A percentile compares a stretch with the other conserved stretches of the same genome.
Conservation (phyloP, 2,797 vertebrate genomes). For the Rhynchotus rufescens region DNA sequence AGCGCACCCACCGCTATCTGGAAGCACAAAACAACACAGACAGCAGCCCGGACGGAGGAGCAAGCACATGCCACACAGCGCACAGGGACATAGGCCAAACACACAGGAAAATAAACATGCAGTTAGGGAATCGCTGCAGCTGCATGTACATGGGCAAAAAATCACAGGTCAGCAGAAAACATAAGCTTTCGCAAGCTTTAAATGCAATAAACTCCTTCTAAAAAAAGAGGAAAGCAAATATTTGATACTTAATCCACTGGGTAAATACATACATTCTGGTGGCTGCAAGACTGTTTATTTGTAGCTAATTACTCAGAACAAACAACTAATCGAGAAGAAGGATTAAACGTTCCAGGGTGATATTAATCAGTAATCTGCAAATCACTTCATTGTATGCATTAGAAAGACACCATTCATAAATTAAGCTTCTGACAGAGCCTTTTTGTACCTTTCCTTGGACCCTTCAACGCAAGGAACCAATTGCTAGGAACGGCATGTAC, state of each 20-base stretch:
- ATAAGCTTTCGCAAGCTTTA: conserved; percentile 8
- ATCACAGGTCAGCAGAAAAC: conserved; percentile 27
- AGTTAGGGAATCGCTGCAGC: conserved; percentile 39
- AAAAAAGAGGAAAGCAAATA: conserved; percentile 21
- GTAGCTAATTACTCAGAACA: conserved; percentile 19
- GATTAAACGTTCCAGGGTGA: conserved; percentile 37
- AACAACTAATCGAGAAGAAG: conserved; percentile 30
- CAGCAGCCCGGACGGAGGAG: conserved; percentile 78
- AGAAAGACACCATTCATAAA: conserved; percentile 38
- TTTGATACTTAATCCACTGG: not conserved
- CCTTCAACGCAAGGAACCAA: not conserved
- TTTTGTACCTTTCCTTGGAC: not conserved
- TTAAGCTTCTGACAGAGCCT: not conserved
- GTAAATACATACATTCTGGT: conserved; percentile 1
- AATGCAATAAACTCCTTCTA: conserved; percentile 17
- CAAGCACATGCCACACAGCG: conserved; percentile 84
- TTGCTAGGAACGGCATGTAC: not conserved
- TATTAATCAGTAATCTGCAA: conserved; percentile 37
- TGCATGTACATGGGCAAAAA: not conserved
- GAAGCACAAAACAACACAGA: conserved; percentile 87
- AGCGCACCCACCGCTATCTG: conserved; percentile 96
- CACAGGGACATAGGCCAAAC: conserved; percentile 23
- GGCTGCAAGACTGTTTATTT: conserved; percentile 46
- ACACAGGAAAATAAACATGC: conserved; percentile 17
- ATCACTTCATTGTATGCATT: conserved; percentile 1